Percentiles rank a stretch among this genome's conserved stretches.
Conservation (phyloP, 1,140 invertebrate species). For the Leptestheria dahalacensis region DNA sequence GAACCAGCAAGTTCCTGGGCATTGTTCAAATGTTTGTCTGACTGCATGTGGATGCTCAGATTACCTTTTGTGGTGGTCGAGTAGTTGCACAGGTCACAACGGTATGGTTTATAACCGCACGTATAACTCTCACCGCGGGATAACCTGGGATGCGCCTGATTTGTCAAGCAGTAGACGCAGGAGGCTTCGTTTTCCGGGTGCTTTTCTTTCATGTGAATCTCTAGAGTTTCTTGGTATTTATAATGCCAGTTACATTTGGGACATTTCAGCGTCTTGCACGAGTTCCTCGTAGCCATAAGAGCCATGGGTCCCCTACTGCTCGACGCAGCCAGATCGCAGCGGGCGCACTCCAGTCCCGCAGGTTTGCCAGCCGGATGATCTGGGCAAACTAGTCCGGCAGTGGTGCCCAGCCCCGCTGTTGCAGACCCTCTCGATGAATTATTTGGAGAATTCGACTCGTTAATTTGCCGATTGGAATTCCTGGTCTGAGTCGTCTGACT, state of each 20-base stretch:
- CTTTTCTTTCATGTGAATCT: slow-evolving; percentile 99
- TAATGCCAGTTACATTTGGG: slow-evolving; percentile 99
- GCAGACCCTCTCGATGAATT: slow-evolving; percentile 11
- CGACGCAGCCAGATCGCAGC: slow-evolving; percentile 65
- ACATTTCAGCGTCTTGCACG: slow-evolving; percentile 97
- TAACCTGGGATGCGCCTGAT: slow-evolving; percentile 90
- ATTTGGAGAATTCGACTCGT: too few species aligned
- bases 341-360: slow-evolving; percentile 81
- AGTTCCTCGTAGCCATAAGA: slow-evolving; percentile 86
- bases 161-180: slow-evolving; percentile 94
- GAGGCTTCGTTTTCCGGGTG: slow-evolving; percentile 95
- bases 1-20: slow-evolving; percentile 95
- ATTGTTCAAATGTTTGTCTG: slow-evolving; percentile 98
- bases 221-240: slow-evolving; percentile 98
- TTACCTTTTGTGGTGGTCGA: slow-evolving; percentile 99
- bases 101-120: slow-evolving; percentile 95
- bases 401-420: slow-evolving; percentile 2
- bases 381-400: slow-evolving; percentile 50
- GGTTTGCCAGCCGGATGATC: slow-evolving; percentile 85
- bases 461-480: too few species aligned
- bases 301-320: slow-evolving; percentile 53
- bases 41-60: slow-evolving; percentile 99
- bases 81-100: slow-evolving; percentile 98
- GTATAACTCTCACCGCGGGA: slow-evolving; percentile 96
- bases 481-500: too few species aligned